Evolutionary conservation across 2,888 invertebrate genomes (phyloP), one percentile per base, ranked within the genome.

Genomic region (Monoplex corrugatus): DNA sequence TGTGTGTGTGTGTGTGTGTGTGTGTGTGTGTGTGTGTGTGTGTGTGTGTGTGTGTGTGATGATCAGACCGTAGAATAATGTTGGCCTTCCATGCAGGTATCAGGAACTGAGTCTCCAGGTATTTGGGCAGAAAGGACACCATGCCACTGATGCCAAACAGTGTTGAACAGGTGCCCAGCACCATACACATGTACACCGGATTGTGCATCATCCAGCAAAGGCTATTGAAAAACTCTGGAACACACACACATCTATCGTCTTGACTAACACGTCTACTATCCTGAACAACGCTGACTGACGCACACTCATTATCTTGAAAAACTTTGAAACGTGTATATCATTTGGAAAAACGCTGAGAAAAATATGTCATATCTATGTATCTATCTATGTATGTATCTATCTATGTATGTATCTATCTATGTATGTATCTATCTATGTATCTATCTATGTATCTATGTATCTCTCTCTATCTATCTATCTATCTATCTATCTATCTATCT

Each of bases 21-120:
- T 57, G 57, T 57, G 57, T 57, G 57, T 57, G 57, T 5, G 57
- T 57, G 57, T 57, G 57, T 57, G 57, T 57, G 57, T 57, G 57
- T 57, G 57, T 57, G 57, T 57, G 57, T 57, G 57, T 57, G 57
- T 57, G 57, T 57, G 57, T 57, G 57, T 57, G n/a, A n/a, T n/a
- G n/a, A n/a, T n/a, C n/a, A n/a, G n/a, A n/a, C n/a, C n/a, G n/a
- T n/a, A 94, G 83, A 8, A 94, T 85, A 2, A 93, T 89, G 88
- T 95, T 94, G 0, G 94, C 94, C 85, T 93, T 92, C 93, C 93
- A 94, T 0, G 94, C 90, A 0, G 94, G 94, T 23, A 94, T 90
- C 10, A 91, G 91, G 89, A 93, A 95, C 88, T 94, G 94, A 8
- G 93, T 92, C 87, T 95, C 94, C 28, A 95, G 68, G 90, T 93